These are phyloP conservation scores for Thalassophryne amazonica DNA, from an alignment of 2,797 vertebrate species.

Conservation along the genomic window DNA sequence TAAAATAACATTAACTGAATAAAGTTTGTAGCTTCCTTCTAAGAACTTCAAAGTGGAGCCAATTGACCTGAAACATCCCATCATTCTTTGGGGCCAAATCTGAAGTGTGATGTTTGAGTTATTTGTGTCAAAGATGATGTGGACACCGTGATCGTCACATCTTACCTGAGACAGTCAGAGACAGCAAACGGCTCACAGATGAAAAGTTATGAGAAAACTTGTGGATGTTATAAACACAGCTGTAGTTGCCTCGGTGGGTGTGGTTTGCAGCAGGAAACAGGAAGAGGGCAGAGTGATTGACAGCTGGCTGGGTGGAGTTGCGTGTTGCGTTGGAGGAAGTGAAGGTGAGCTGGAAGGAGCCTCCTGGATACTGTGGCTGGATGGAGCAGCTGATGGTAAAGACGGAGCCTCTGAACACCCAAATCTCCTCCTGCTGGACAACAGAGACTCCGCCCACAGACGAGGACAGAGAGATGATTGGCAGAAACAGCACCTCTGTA, in stretches of 20 bases:
- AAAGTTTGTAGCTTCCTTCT: too few relatives aligned
- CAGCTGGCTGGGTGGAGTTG: neutral
- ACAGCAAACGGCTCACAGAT: too few relatives aligned
- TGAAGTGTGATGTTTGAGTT: too few relatives aligned
- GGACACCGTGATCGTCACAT: too few relatives aligned
- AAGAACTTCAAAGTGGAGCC: too few relatives aligned
- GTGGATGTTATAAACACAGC: too few relatives aligned
- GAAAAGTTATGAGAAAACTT: too few relatives aligned
- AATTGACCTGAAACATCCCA: too few relatives aligned
- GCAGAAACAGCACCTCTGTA: neutral
- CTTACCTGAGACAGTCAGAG: too few relatives aligned
- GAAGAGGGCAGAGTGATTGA: neutral
- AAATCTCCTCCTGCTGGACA: neutral
- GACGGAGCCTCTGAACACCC: neutral
- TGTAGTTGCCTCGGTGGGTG: neutral
- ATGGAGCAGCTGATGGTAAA: conserved; percentile 4
- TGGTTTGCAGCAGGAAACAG: neutral
- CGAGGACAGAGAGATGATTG: neutral
- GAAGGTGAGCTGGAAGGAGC: conserved; percentile 2
- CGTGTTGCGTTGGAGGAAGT: neutral
- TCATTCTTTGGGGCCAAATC: too few relatives aligned
- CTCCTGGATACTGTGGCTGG: conserved; percentile 3
- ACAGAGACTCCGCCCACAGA: neutral
- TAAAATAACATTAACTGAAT: too few relatives aligned
- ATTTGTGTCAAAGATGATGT: too few relatives aligned